phyloP scores from a whole-genome alignment of 2,113 vertebrate species.

The Calyptommatus sinebrachiatus region DNA sequence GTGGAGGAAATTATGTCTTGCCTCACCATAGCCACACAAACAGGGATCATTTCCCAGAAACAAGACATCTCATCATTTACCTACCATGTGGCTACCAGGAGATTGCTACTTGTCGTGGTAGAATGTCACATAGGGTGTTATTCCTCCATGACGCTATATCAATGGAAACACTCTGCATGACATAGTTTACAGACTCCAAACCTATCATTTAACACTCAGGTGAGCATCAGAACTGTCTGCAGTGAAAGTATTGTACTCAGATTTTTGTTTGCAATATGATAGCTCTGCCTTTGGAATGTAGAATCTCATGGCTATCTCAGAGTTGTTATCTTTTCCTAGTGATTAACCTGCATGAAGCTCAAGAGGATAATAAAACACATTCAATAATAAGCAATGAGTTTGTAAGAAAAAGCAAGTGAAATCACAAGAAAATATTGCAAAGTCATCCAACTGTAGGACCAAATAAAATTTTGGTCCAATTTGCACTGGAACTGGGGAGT shows the following conservation, averaged over 20 bases:
- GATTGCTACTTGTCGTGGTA: background rate
- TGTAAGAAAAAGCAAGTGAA: background rate
- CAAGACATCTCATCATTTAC: background rate
- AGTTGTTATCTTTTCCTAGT: background rate
- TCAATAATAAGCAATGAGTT: background rate
- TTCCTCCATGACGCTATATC: background rate
- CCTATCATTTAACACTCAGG: no score
- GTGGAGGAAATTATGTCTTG: background rate
- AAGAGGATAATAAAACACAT: background rate
- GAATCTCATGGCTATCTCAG: background rate
- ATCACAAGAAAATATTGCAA: background rate
- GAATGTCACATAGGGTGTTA: background rate
- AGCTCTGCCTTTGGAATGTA: background rate
- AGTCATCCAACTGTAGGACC: background rate
- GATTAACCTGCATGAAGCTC: background rate
- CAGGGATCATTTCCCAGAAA: background rate
- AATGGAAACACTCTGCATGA: background rate
- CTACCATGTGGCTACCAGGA: background rate
- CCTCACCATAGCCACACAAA: background rate
- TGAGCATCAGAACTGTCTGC: background rate
- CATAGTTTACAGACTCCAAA: background rate
- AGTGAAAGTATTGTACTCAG: background rate
- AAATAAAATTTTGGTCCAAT: conserved; percentile 4
- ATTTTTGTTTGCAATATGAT: background rate
- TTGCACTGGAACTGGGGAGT: background rate